Evolutionary conservation across 2,888 invertebrate genomes (phyloP).

Genomic region (Ptychoptera albimana): DNA sequence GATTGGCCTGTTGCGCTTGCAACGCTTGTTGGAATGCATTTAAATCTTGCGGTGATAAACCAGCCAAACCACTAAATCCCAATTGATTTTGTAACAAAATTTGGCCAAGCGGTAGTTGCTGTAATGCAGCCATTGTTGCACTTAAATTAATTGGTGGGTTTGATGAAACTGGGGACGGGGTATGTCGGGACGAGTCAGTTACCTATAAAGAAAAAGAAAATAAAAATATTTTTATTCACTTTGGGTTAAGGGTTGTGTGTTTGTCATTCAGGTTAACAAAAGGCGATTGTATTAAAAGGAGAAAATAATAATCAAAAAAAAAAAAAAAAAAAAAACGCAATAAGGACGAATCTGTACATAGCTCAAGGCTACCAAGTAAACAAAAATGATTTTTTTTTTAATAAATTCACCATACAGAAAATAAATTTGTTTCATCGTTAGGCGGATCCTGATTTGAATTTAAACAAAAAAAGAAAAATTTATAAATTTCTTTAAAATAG

Average conservation of each 20-base stretch:
- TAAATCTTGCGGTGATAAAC: slow-evolving; percentile 16
- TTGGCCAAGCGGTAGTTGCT: slow-evolving; percentile 18
- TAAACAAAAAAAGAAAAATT: too few relatives aligned
- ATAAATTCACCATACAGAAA: too few relatives aligned
- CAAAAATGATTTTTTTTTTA: too few relatives aligned
- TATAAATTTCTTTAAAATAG: too few relatives aligned
- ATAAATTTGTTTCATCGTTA: too few relatives aligned
- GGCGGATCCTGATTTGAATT: too few relatives aligned
- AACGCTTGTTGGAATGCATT: slow-evolving; percentile 10
- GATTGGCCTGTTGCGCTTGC: slow-evolving; percentile 19
- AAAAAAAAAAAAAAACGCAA: too few relatives aligned
- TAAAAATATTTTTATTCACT: not conserved
- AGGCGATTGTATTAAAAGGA: too few relatives aligned
- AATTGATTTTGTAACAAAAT: slow-evolving; percentile 23
- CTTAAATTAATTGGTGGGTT: slow-evolving; percentile 13
- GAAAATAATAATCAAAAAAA: too few relatives aligned
- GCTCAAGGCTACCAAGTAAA: too few relatives aligned
- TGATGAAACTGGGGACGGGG: slow-evolving; percentile 12
- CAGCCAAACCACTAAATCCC: slow-evolving; percentile 13
- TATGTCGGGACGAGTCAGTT: slow-evolving; percentile 10
- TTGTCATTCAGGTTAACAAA: not conserved
- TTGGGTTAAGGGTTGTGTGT: not conserved
- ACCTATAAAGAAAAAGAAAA: slow-evolving; percentile 4
- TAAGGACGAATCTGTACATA: too few relatives aligned
- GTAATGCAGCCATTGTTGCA: slow-evolving; percentile 17